phyloP scores from a whole-genome alignment of 2,797 vertebrate species.

The Microcaecilia unicolor region DNA sequence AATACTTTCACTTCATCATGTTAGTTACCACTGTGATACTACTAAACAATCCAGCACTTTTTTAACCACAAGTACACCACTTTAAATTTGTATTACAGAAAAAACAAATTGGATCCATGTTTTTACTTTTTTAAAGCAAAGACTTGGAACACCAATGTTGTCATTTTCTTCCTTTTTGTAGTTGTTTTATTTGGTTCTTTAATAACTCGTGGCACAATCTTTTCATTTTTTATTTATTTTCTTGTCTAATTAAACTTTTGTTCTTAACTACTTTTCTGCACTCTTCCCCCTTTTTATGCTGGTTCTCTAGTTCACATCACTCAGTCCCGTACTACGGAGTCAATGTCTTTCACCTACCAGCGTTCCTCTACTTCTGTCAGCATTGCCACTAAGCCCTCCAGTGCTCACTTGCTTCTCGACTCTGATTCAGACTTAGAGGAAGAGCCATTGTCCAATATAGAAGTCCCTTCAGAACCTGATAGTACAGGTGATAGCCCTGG shows the following conservation, averaged over 20 bases:
- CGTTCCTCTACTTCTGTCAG: constrained; percentile 86
- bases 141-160: background rate
- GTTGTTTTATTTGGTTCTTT: background rate
- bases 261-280: constrained; percentile 41
- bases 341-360: constrained; percentile 95
- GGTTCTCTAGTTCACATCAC: constrained; percentile 79
- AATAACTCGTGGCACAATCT: constrained; percentile 1
- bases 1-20: too few species aligned
- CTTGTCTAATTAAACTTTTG: constrained; percentile 13
- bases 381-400: constrained; percentile 83
- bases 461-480: constrained; percentile 59
- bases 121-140: too few species aligned
- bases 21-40: too few species aligned
- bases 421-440: constrained; percentile 77
- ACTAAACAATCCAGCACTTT: too few species aligned
- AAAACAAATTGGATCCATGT: too few species aligned
- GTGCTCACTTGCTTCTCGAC: constrained; percentile 57
- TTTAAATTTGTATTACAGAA: too few species aligned
- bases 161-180: constrained; percentile 8
- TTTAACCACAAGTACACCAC: too few species aligned
- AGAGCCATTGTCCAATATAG: constrained; percentile 59
- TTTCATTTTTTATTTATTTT: constrained; percentile 6
- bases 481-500: constrained; percentile 81
- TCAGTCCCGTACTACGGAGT: constrained; percentile 86
- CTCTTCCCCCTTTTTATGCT: constrained; percentile 32